Conservation (phyloP, 2,113 vertebrate species). For the Orycteropus afer region DNA sequence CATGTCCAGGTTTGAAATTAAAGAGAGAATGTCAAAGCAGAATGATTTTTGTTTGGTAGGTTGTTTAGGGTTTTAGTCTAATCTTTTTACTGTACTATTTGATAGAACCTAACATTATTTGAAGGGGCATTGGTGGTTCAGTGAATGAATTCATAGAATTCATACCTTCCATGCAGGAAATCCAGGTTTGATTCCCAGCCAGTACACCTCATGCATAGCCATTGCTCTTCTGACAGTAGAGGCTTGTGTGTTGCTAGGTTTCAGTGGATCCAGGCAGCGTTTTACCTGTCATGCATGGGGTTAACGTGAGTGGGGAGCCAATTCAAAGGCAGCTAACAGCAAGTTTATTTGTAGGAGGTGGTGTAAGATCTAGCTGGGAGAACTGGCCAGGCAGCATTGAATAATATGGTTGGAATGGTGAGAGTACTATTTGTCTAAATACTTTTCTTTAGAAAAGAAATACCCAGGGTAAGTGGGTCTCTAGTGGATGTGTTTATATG, state of each 20-base stretch:
- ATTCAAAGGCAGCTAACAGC: not conserved
- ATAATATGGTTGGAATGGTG: not conserved
- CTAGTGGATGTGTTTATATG: conserved; percentile 10
- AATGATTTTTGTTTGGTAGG: not conserved
- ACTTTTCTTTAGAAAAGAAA: not conserved
- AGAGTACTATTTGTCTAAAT: not conserved
- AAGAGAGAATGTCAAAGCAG: not conserved
- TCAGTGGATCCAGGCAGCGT: too few relatives aligned
- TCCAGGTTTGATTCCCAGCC: too few relatives aligned
- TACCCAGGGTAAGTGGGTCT: conserved; percentile 14
- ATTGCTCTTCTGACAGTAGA: too few relatives aligned
- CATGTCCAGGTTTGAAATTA: not conserved
- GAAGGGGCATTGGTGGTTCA: too few relatives aligned
- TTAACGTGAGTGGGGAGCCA: not conserved
- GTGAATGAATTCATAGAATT: too few relatives aligned
- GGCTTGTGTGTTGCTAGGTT: too few relatives aligned
- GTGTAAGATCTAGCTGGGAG: not conserved
- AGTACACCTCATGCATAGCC: too few relatives aligned
- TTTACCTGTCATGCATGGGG: too few relatives aligned
- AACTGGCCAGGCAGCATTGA: not conserved
- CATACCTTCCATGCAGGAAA: too few relatives aligned
- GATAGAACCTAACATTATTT: not conserved
- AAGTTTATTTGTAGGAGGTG: not conserved
- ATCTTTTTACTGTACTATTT: not conserved
- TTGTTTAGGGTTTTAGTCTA: not conserved